Percentiles rank a stretch among this genome's conserved stretches.
These are phyloP conservation scores for Eubasilissa regina DNA, from an alignment of 1,140 invertebrate species.

Conservation along the genomic window DNA sequence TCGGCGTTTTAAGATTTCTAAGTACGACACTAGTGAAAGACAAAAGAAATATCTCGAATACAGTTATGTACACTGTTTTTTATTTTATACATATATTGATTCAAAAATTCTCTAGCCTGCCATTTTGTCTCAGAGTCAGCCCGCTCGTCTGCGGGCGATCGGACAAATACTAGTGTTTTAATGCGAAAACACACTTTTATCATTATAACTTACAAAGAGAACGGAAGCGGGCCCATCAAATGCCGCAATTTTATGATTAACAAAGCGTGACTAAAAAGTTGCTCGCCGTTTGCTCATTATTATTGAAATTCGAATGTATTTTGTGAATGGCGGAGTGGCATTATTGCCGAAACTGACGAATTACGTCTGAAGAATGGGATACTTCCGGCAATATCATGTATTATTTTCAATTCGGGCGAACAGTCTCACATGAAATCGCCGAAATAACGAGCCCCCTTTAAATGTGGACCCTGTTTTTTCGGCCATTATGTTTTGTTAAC, in stretches of 20 bases:
- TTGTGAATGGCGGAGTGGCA: conserved; percentile 55
- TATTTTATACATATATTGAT: too few relatives aligned
- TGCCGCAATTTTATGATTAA: conserved; percentile 58
- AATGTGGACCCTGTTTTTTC: not conserved
- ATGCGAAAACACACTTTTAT: conserved; percentile 57
- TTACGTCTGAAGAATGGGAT: conserved; percentile 56
- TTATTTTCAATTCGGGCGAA: conserved; percentile 32
- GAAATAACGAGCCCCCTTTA: not conserved
- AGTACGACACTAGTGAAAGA: too few relatives aligned
- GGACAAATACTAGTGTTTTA: conserved; percentile 47
- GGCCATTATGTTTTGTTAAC: conserved; percentile 29
- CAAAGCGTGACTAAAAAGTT: conserved; percentile 58
- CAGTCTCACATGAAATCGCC: conserved; percentile 22
- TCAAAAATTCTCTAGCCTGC: too few relatives aligned
- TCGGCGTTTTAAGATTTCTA: too few relatives aligned
- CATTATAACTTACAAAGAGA: conserved; percentile 55
- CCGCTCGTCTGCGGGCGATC: not conserved
- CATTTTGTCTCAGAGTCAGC: not conserved
- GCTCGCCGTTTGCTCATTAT: conserved; percentile 49
- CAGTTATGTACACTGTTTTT: too few relatives aligned
- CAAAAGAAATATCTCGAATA: too few relatives aligned
- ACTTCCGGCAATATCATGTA: conserved; percentile 52
- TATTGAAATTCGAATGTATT: conserved; percentile 55
- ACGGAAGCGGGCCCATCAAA: conserved; percentile 56
- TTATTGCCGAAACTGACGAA: conserved; percentile 57